Base-by-base conservation (phyloP, 53 echinoderm and acorn worm species). In the Temnopleurus reevesii region DNA sequence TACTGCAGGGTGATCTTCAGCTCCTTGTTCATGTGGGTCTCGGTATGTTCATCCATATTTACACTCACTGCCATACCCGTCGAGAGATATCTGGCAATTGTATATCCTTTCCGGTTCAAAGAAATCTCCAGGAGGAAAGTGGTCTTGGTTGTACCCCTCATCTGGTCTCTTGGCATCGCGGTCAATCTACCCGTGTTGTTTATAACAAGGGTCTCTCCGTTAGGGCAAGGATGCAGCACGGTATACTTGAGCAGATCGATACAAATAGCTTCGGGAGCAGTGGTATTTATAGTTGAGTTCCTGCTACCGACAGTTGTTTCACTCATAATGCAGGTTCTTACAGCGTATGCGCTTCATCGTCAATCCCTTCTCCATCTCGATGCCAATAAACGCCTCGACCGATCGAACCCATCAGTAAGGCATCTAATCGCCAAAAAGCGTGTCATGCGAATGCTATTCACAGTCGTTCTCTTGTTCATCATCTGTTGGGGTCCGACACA, bases 291-390 rank as follows among this genome's bases (percentile, higher is more conserved):
- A 19, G 0, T n/a, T 0, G 19, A 55, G 12, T 55, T 55, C 23
- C 19, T 55, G 1, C 19, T 56, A n/a, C 56, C 56, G 19, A 21
- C 24, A 1, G 24, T 56, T 1, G 23, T 56, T 21, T 21, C 24
- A 24, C 8, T 56, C n/a, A 21, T 21, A 56, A 24, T 24, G 6
- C 56, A 56, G 56, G 24, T 56, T 12, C 2, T 56, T n/a, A 56
- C 56, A 56, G 56, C 56, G 24, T 6, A 21, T n/a, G 1, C 6
- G 6, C 56, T 56, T 56, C 56, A 56, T 12, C 19, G 23, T n/a
- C 56, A 94, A 45, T 85, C 94, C 12, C n/a, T 30, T 1, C 13
- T 80, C 0, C 89, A 53, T 30, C 21, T 51, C 29, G 47, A 44
- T 27, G 44, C 77, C 30, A 90, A 89, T 61, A 21, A 12, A 5